Conservation (phyloP, 2,888 invertebrate genomes). For the Unio pictorum region DNA sequence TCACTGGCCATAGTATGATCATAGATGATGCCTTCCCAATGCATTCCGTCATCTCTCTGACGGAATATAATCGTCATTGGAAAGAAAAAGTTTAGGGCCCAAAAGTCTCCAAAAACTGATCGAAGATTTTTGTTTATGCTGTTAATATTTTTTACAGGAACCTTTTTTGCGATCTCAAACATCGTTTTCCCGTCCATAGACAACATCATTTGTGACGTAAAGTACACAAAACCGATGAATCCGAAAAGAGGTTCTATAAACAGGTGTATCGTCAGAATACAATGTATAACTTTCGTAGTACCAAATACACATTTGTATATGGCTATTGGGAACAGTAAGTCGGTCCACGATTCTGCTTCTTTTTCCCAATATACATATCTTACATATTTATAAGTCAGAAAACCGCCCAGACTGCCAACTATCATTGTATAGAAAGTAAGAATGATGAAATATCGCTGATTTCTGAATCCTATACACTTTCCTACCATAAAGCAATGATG, state of each 20-base stretch:
- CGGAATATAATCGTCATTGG: conserved; percentile 51
- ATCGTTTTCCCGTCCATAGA: conserved; percentile 41
- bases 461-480: conserved; percentile 52
- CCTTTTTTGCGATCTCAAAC: conserved; percentile 42
- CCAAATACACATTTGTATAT: conserved; percentile 27
- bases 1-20: too few relatives aligned
- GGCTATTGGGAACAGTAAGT: conserved; percentile 32
- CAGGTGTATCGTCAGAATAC: conserved; percentile 36
- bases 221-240: conserved; percentile 32
- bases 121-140: conserved; percentile 36
- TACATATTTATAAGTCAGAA: conserved; percentile 31
- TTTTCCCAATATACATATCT: conserved; percentile 17
- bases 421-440: conserved; percentile 40
- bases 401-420: conserved; percentile 26
- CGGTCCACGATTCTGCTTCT: conserved; percentile 13
- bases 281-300: conserved; percentile 14
- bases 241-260: conserved; percentile 34
- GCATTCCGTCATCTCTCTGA: conserved; percentile 46
- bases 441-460: conserved; percentile 56
- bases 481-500: conserved; percentile 67
- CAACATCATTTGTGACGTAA: conserved; percentile 30
- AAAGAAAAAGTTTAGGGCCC: conserved; percentile 56
- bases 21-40: conserved; percentile 33
- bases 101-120: conserved; percentile 58
- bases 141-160: conserved; percentile 34